A percentile compares a stretch with the other conserved stretches of the same genome.
phyloP scores from a whole-genome alignment of 2,888 invertebrate genomes.

The Dasysyrphus tricinctus region DNA sequence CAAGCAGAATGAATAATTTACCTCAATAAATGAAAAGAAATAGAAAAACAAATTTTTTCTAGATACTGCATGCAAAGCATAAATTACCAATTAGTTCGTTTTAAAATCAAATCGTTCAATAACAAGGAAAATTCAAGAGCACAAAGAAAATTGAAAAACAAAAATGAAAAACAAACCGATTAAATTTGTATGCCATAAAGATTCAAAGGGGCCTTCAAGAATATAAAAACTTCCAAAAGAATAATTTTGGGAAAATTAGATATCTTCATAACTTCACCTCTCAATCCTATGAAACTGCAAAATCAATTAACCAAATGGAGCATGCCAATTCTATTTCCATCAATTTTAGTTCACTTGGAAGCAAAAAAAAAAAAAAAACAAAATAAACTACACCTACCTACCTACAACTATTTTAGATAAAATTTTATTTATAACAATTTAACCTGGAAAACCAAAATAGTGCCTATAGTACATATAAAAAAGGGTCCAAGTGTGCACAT shows the following conservation, averaged over 20 bases:
- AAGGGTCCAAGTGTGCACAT: background rate
- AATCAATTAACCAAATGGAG: constrained; percentile 17
- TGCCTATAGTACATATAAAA: background rate
- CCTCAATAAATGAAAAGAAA: background rate
- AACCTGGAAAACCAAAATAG: constrained; percentile 9
- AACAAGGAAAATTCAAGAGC: background rate
- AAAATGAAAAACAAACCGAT: background rate
- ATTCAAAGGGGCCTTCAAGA: background rate
- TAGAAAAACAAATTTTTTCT: background rate
- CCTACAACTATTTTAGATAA: constrained; percentile 9
- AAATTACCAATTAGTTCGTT: background rate
- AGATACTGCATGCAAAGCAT: background rate
- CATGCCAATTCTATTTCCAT: constrained; percentile 6
- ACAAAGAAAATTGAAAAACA: background rate
- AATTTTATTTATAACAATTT: constrained; percentile 28
- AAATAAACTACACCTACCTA: background rate
- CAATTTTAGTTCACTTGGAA: background rate
- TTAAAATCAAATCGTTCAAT: background rate
- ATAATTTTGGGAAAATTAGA: background rate
- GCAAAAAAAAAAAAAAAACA: background rate
- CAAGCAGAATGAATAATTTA: background rate
- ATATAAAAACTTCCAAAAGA: constrained; percentile 1
- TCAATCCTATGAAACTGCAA: background rate
- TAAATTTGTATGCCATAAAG: background rate
- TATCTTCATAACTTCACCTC: background rate